Evolutionary conservation across 1,140 invertebrate species (phyloP).

Genomic region (Brachionus rotundiformis): DNA sequence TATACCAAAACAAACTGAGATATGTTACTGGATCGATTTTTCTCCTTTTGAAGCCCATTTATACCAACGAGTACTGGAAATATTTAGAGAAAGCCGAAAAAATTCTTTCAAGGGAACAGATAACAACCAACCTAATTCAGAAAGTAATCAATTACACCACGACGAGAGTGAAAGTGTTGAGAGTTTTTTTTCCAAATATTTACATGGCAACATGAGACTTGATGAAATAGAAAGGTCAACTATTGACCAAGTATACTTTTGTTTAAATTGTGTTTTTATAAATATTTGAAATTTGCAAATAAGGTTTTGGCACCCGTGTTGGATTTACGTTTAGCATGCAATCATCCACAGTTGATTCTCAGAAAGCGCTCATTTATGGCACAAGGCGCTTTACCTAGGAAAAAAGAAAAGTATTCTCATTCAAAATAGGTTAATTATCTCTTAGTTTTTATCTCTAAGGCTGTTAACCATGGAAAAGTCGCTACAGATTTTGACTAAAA

Average conservation of each 20-base stretch:
- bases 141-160: not conserved
- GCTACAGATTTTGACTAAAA: conserved; percentile 70
- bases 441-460: conserved; percentile 61
- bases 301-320: conserved; percentile 70
- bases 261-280: not conserved
- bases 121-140: not conserved
- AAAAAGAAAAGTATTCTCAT: conserved; percentile 24
- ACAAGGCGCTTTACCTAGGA: not conserved
- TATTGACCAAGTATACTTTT: conserved; percentile 2
- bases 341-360: conserved; percentile 71
- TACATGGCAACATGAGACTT: conserved; percentile 6
- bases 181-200: conserved; percentile 54
- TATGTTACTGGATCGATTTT: conserved; percentile 67
- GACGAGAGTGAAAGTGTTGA: conserved; percentile 59
- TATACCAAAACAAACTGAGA: conserved; percentile 65
- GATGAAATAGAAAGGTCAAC: conserved; percentile 16
- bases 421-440: not conserved
- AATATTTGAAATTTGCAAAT: conserved; percentile 55
- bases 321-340: conserved; percentile 73
- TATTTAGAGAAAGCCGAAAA: conserved; percentile 61
- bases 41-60: conserved; percentile 70
- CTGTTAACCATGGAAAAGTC: conserved; percentile 73
- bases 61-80: conserved; percentile 65
- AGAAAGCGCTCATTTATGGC: conserved; percentile 67
- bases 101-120: conserved; percentile 33